Evolutionary conservation across 2,797 vertebrate species (phyloP), one percentile per base, ranked within the genome.

Genomic region (Darevskia nairensis): DNA sequence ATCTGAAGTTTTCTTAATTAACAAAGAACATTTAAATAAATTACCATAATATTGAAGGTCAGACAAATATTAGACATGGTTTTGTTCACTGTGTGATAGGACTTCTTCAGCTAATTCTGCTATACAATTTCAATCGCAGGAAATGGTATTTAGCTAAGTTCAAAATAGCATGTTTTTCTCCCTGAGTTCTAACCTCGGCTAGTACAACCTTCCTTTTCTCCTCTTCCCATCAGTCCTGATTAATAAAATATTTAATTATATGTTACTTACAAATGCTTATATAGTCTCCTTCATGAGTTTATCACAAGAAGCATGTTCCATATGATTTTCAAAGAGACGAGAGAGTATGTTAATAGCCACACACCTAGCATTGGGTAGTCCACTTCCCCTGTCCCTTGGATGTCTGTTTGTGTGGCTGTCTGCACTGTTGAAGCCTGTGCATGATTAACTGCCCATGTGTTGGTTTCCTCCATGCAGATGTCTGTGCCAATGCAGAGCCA

Each of bases 21-120:
- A 95, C 94, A 94, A 96, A 94, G 80, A 92, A 93, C 66, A 97
- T 96, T 97, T 96, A 95, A 97, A 96, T 97, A 95, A 95, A 96
- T 97, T 96, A 96, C 85, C 95, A 96, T 97, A 96, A 95, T 93
- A 94, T 90, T 95, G 95, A 96, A 97, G 96, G 96, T 97, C 96
- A 96, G 55, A 89, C 35, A 91, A 95, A 93, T 94, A 96, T 94
- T 96, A 94, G 86, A 82, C 92, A 89, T 91, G 91, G 82, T 92
- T 94, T 41, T 89, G 80, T 32, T 91, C 6, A 25, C 77, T 92
- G 79, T 91, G 87, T 85, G 89, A 90, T 87, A 91, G 80, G 25
- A 23, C 85, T 71, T 93, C 1, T 35, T 72, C 86, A 87, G 89
- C 17, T 87, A 68, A 87, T 84, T 90, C 71, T 15, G 32, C 15